These are phyloP conservation scores for Xylocampa areola DNA, from an alignment of 2,888 invertebrate species.

Conservation along the genomic window DNA sequence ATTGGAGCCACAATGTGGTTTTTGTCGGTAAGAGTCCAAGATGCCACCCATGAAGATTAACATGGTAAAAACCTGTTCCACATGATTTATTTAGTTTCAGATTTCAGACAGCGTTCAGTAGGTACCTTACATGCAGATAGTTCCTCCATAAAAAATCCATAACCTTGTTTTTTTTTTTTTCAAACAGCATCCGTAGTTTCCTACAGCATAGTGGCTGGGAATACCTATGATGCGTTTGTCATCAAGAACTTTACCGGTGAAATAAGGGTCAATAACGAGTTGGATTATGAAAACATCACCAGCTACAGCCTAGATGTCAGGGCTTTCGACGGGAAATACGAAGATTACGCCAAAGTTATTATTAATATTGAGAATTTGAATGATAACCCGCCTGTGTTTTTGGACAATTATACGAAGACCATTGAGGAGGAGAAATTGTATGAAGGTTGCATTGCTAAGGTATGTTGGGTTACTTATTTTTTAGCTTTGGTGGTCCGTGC, in stretches of 20 bases:
- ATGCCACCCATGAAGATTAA: no score
- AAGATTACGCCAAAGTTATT: conserved; percentile 95
- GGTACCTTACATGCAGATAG: neutral
- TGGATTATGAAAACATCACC: conserved; percentile 96
- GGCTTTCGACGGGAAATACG: conserved; percentile 95
- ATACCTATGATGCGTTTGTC: conserved; percentile 95
- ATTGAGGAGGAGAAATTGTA: conserved; percentile 93
- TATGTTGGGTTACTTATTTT: conserved; percentile 65
- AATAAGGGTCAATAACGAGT: conserved; percentile 93
- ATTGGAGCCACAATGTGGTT: no score
- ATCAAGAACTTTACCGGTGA: conserved; percentile 96
- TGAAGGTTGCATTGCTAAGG: conserved; percentile 92
- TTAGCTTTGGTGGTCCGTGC: no score
- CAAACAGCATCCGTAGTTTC: conserved; percentile 93
- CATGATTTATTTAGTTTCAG: no score
- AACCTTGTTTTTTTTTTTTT: no score
- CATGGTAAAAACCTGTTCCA: no score
- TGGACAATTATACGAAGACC: conserved; percentile 92
- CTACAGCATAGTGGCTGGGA: conserved; percentile 96
- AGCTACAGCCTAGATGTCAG: conserved; percentile 95
- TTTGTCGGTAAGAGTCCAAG: no score
- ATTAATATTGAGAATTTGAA: conserved; percentile 97
- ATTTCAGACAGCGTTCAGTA: no score
- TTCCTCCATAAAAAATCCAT: neutral
- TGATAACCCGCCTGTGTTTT: conserved; percentile 97